These are phyloP conservation scores for Megaceryle torquata DNA, from an alignment of 2,113 vertebrate species.

Conservation along the genomic window DNA sequence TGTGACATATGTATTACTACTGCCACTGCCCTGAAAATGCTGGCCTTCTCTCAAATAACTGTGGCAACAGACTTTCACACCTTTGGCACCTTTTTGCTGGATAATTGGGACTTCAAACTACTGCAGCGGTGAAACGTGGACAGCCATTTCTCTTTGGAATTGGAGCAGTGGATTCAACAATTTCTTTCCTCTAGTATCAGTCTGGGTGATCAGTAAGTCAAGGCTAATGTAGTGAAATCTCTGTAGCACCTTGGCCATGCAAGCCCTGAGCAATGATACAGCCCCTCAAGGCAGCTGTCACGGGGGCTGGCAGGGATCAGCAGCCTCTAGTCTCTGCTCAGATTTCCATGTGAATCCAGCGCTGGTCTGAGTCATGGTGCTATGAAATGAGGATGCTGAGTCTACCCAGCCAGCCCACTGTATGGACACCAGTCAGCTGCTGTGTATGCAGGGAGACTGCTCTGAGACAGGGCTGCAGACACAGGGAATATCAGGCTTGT, in stretches of 20 bases:
- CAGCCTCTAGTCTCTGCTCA: background rate
- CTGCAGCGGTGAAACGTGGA: background rate
- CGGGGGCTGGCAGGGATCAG: accelerated
- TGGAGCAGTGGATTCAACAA: background rate
- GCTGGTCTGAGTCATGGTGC: background rate
- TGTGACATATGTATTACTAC: background rate
- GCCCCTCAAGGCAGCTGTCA: background rate
- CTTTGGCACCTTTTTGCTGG: background rate
- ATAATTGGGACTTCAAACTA: background rate
- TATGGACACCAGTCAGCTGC: background rate
- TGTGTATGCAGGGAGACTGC: background rate
- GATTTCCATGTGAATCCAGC: background rate
- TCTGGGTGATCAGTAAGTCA: background rate
- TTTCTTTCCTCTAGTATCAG: background rate
- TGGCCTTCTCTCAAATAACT: background rate
- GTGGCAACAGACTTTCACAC: background rate
- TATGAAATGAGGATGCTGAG: background rate
- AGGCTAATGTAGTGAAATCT: background rate
- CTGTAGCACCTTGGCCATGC: background rate
- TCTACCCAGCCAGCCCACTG: background rate
- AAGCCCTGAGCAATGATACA: background rate
- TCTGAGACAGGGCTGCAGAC: background rate
- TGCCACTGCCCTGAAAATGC: background rate
- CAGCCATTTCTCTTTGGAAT: background rate
- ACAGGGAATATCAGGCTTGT: background rate